phyloP scores from a whole-genome alignment of 2,888 invertebrate genomes.

The Amblyjoppa proteus region DNA sequence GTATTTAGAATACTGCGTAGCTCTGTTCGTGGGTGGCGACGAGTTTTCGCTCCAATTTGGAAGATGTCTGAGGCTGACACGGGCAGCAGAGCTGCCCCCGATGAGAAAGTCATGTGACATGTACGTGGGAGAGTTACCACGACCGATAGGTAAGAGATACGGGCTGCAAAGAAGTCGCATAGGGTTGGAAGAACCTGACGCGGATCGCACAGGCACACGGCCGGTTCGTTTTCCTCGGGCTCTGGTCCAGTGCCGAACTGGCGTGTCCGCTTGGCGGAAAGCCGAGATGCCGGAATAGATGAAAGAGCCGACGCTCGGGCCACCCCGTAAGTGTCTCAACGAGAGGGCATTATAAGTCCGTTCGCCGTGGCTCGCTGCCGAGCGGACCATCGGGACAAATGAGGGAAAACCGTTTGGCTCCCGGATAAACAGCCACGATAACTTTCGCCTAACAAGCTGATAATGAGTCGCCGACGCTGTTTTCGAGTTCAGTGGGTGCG shows the following conservation, averaged over 20 bases:
- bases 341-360: constrained; percentile 39
- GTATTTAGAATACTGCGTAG: no score
- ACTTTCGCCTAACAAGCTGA: constrained; percentile 80
- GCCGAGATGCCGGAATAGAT: constrained; percentile 73
- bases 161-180: constrained; percentile 12
- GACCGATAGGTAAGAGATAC: background rate
- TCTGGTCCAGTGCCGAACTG: constrained; percentile 7
- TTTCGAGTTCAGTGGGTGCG: constrained; percentile 17
- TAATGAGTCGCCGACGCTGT: constrained; percentile 74
- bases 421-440: constrained; percentile 76
- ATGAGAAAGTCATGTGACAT: background rate
- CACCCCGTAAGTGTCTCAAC: constrained; percentile 77
- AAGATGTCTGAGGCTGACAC: constrained; percentile 28
- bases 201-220: constrained; percentile 32
- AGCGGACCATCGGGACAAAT: constrained; percentile 38
- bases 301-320: constrained; percentile 77
- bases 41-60: constrained; percentile 30
- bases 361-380: constrained; percentile 35
- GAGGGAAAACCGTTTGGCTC: constrained; percentile 58
- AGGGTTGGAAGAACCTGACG: constrained; percentile 36
- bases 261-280: constrained; percentile 35
- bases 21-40: constrained; percentile 54
- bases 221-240: constrained; percentile 17
- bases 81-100: background rate
- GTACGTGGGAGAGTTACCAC: constrained; percentile 29